These are phyloP conservation scores for Xanthorhoe spadicearia DNA, from an alignment of 2,888 invertebrate genomes.

Conservation along the genomic window DNA sequence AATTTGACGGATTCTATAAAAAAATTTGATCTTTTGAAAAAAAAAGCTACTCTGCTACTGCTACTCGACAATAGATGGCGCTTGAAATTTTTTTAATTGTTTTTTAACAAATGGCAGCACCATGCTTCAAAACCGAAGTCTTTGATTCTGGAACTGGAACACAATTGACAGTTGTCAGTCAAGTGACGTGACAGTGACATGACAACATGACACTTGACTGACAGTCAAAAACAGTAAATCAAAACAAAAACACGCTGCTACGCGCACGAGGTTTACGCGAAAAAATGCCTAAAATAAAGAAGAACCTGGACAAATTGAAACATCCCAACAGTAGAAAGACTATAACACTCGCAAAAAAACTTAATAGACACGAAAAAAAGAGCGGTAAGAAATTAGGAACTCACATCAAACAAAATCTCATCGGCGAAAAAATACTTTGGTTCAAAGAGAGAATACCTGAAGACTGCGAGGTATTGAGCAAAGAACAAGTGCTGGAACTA, in stretches of 20 bases:
- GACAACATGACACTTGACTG: no score
- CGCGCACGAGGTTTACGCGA: background rate
- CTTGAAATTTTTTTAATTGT: background rate
- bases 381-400: conserved; percentile 87
- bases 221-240: background rate
- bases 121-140: no score
- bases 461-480: conserved; percentile 80
- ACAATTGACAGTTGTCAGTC: no score
- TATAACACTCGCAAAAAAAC: conserved; percentile 88
- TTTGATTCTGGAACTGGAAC: no score
- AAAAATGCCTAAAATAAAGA: conserved; percentile 74
- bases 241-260: conserved; percentile 1
- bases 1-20: no score
- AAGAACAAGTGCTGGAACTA: conserved; percentile 85
- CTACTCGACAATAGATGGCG: conserved; percentile 4
- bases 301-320: conserved; percentile 83
- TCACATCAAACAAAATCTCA: conserved; percentile 88
- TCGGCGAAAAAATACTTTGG: conserved; percentile 92
- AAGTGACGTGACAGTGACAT: no score
- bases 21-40: no score
- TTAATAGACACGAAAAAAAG: conserved; percentile 86
- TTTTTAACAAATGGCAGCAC: no score
- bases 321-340: conserved; percentile 96
- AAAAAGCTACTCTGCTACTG: no score
- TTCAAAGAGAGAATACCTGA: conserved; percentile 88